A percentile compares a stretch with the other conserved stretches of the same genome.
Evolutionary conservation across 2,797 vertebrate species (phyloP).

Genomic region (Typhlichthys eigenmanni): DNA sequence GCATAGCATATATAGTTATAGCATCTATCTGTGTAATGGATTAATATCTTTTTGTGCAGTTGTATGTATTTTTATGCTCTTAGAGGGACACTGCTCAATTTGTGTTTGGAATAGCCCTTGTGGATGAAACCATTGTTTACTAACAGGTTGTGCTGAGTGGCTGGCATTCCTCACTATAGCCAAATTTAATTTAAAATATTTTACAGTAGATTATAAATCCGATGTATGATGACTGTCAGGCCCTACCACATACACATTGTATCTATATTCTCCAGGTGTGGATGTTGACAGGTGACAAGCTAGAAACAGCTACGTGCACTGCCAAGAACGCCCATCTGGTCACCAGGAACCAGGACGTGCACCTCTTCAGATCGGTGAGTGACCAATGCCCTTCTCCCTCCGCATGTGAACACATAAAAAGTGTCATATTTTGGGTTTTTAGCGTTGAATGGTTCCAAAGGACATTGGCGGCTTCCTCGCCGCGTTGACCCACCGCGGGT

Average conservation of each 20-base stretch:
- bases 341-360: conserved; percentile 94
- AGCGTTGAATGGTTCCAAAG: conserved; percentile 36
- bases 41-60: too few relatives aligned
- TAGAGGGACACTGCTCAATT: too few relatives aligned
- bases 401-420: conserved; percentile 15
- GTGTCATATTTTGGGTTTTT: conserved; percentile 23
- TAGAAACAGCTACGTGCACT: conserved; percentile 96
- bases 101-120: too few relatives aligned
- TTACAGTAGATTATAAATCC: background rate
- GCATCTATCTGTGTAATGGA: too few relatives aligned
- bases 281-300: conserved; percentile 98
- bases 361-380: conserved; percentile 92
- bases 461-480: conserved; percentile 33
- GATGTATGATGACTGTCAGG: background rate
- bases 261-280: conserved; percentile 82
- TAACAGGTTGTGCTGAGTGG: too few relatives aligned
- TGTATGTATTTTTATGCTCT: background rate
- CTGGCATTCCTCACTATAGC: too few relatives aligned
- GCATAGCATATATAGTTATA: too few relatives aligned
- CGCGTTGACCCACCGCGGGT: conserved; percentile 14
- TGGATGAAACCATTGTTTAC: too few relatives aligned
- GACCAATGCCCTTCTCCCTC: conserved; percentile 5
- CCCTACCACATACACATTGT: background rate
- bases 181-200: too few relatives aligned
- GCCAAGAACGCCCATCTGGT: conserved; percentile 97